Base-by-base conservation (phyloP, 2,888 invertebrate genomes). In the Pollenia amentaria region DNA sequence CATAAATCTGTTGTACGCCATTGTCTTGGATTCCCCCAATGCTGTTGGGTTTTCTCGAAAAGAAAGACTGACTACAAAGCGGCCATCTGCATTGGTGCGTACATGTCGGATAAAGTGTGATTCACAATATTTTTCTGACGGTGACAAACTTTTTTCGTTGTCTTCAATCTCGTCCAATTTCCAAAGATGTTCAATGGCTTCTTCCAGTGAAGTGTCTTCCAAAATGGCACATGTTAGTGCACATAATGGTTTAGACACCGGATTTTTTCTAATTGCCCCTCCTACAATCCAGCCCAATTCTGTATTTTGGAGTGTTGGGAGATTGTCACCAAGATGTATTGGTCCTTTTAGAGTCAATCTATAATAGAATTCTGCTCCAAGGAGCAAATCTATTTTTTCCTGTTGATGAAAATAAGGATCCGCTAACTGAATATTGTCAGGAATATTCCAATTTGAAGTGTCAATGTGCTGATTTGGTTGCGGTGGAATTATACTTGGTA, bases 101-200 rank as follows among this genome's bases (percentile, higher is more conserved):
- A 55, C 55, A 53, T 55, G 55, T n/a, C 40, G 42, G 3, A 12
- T 14, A 21, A 72, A 72, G 21, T 72, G 55, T 6, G 57, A 40
- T 44, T 57, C 42, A 72, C 18, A 55, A 12, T 18, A 21, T n/a
- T 72, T 40, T 57, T 72, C 29, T 9, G 46, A 44, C 7, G 65
- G 65, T 21, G 65, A 67, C 48, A 65, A 12, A 12, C 11, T 12
- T 1, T 21, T 65, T 46, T 65, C 51, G 51, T 3, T 51, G 10
- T n/a, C 21, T 48, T 65, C 46, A 4, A 70, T 40, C 53, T 70
- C 70, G 40, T 40, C 70, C 9, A 53, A 18, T 70, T 70, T 42
- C 40, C 40, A 70, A 51, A 70, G 70, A 4, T 70, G 10, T 16
- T 53, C 40, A 12, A 69, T 51, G 18, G 51, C 69, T 40, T 69